phyloP scores from a whole-genome alignment of 1,140 invertebrate species.

The Formica exsecta region DNA sequence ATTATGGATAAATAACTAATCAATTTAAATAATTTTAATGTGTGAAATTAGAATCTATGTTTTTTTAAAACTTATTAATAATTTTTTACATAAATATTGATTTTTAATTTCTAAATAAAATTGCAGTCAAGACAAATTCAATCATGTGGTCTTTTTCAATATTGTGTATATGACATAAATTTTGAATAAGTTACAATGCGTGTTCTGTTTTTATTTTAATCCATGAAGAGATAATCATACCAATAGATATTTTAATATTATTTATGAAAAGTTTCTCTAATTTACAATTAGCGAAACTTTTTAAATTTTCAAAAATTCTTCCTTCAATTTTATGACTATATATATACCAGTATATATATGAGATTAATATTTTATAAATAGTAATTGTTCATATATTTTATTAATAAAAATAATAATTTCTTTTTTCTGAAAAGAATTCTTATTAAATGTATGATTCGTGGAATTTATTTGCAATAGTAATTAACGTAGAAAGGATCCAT shows the following conservation, averaged over 20 bases:
- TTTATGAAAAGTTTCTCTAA: too few relatives aligned
- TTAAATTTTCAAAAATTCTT: too few relatives aligned
- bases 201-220: too few relatives aligned
- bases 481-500: neutral
- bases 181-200: too few relatives aligned
- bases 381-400: neutral
- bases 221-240: too few relatives aligned
- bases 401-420: neutral
- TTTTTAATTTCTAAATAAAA: neutral
- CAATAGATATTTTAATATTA: too few relatives aligned
- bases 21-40: neutral
- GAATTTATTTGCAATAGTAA: neutral
- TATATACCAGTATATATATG: too few relatives aligned
- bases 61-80: neutral
- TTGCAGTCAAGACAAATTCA: too few relatives aligned
- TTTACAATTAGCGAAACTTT: too few relatives aligned
- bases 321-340: too few relatives aligned
- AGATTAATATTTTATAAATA: constrained; percentile 4
- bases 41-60: neutral
- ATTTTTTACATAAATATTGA: neutral
- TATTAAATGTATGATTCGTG: neutral
- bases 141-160: too few relatives aligned
- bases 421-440: neutral
- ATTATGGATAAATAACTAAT: neutral
- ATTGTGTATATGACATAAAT: too few relatives aligned